Percentiles rank a stretch among this genome's conserved stretches.
Conservation (phyloP, 2,888 invertebrate species). For the Tetheella fluctuosa region DNA sequence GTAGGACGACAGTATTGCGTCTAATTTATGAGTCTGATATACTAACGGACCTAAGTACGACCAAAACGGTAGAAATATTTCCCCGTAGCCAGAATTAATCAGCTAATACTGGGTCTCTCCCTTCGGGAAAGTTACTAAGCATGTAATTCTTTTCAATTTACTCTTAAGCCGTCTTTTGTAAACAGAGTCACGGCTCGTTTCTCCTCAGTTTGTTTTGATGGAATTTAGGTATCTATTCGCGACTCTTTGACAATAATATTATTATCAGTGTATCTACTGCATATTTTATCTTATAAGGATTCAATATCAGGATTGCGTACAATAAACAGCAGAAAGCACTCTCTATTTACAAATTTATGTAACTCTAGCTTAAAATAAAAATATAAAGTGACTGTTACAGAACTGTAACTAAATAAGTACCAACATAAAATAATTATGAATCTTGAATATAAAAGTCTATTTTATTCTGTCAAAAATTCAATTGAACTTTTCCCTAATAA, state of each 20-base stretch:
- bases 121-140: slow-evolving; percentile 29
- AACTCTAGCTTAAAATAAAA: background rate
- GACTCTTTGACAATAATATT: slow-evolving; percentile 19
- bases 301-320: slow-evolving; percentile 20
- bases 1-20: slow-evolving; percentile 57
- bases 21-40: slow-evolving; percentile 59
- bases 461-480: too few relatives aligned
- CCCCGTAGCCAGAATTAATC: slow-evolving; percentile 31
- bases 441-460: too few relatives aligned
- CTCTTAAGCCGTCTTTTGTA: slow-evolving; percentile 43
- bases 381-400: too few relatives aligned
- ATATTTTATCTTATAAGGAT: slow-evolving; percentile 13
- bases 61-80: slow-evolving; percentile 31
- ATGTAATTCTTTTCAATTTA: slow-evolving; percentile 55
- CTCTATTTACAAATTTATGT: slow-evolving; percentile 26
- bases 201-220: slow-evolving; percentile 25
- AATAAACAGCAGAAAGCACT: slow-evolving; percentile 39
- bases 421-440: too few relatives aligned
- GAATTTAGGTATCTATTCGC: slow-evolving; percentile 25
- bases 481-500: too few relatives aligned
- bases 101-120: slow-evolving; percentile 33
- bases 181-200: slow-evolving; percentile 48
- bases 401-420: too few relatives aligned
- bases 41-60: slow-evolving; percentile 21
- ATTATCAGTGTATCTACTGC: slow-evolving; percentile 11